Base-by-base conservation (phyloP, 1,140 invertebrate species). In the Octopus bimaculoides region DNA sequence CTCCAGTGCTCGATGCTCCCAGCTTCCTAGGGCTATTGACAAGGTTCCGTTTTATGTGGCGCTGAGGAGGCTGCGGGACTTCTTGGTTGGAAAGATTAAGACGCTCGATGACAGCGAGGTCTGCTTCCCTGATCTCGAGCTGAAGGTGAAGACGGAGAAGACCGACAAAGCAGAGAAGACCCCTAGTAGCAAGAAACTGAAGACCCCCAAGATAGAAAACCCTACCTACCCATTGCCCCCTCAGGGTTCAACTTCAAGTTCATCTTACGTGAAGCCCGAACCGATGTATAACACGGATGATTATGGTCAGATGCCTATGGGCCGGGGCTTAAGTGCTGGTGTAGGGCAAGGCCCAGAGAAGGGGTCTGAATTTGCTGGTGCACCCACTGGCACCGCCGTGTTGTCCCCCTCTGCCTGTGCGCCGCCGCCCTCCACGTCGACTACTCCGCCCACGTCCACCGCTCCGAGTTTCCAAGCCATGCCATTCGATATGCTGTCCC, bases 41-140 rank as follows among this genome's bases (percentile, higher is more conserved):
- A 99, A 99, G 91, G 96, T 99, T 61, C 97, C 97, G 81, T 99
- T 98, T 91, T 99, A 98, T 91, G 93, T 94, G 66, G 96, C 96
- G 41, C 91, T 99, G 26, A 97, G 97, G 88, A 98, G 98, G 89
- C 96, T 98, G 89, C 92, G 96, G 52, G 97, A 98, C 90, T 96
- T 97, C 91, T 90, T 98, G n/a, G 96, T 96, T 88, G 97, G 97
- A 1, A 91, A 94, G n/a, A 93, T 98, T 82, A 90, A 95, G 6
- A 93, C 95, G 87, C 92, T 98, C 69, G 95, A 97, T 87, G 96
- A 98, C 81, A 93, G 94, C 12, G 97, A 98, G 91, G 94, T 98
- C 82, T 94, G 96, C 12, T 99, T 98, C 90, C 94, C 90, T 26
- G 88, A 90, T 79, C 83, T 90, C 9, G 88, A 88, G 75, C 83